Base-by-base conservation (phyloP, 1,140 invertebrate species). In the Liolophura sinensis region DNA sequence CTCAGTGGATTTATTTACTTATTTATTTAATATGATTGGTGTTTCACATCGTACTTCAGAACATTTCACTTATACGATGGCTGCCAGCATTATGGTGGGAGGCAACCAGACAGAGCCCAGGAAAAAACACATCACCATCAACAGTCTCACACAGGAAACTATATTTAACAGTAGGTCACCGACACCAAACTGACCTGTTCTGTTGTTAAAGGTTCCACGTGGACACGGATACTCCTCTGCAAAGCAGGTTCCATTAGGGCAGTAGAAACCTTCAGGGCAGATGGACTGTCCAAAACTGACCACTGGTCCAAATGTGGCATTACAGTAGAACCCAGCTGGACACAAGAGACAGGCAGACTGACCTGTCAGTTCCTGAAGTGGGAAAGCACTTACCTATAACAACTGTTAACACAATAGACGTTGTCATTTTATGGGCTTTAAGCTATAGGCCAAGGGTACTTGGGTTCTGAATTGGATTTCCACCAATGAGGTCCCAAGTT, bases 181-280 rank as follows among this genome's bases (percentile, higher is more conserved):
- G 7, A 20, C 50, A n/a, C 56, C 47, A 47, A 60, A 12, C n/a
- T 59, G 68, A 78, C 79, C 78, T 67, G 78, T 81, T 16, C 60
- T 64, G 59, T 80, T 80, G 63, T 76, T 82, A 67, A 72, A 82
- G 15, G 77, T 81, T 55, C 74, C 73, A 27, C 62, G 62, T 57
- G 75, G 77, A 73, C 74, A 79, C 1, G 73, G 74, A 50, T 73
- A 73, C 64, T 79, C 69, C 7, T 76, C 62, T 18, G 69, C 73
- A 66, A 76, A 69, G 18, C 70, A 52, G 20, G 78, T 79, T 15
- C 74, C 73, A 58, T 68, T 73, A 16, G 75, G 76, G 71, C 80
- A 82, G 57, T 78, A 82, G 57, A 73, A 78, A 0, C 80, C 80
- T 56, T 75, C 75, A 4, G 76, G 78, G 65, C 78, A 80, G 18